Conservation (phyloP, 1,140 invertebrate genomes). For the Drosophila kanapiae region DNA sequence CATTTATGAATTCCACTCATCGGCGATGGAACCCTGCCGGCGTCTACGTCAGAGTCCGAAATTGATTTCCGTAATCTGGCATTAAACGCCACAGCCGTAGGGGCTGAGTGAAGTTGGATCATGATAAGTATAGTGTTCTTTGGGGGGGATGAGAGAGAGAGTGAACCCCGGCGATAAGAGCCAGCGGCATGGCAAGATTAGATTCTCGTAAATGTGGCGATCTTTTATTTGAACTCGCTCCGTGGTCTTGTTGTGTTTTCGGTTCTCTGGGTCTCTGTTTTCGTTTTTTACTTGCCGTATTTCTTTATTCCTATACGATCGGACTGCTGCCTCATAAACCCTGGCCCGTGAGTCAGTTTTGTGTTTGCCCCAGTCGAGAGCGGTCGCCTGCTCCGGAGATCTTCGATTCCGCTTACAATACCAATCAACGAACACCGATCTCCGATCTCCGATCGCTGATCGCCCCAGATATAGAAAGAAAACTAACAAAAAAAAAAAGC, state of each 20-base stretch:
- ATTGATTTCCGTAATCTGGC: constrained; percentile 56
- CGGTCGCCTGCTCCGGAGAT: constrained; percentile 54
- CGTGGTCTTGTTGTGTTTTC: constrained; percentile 43
- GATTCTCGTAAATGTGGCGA: constrained; percentile 52
- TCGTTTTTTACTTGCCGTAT: constrained; percentile 46
- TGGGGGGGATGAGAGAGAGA: constrained; percentile 16
- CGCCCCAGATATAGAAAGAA: constrained; percentile 34
- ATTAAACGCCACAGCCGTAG: not conserved
- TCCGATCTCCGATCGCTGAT: constrained; percentile 10
- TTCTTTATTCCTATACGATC: constrained; percentile 56
- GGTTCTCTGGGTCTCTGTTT: constrained; percentile 27
- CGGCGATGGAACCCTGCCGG: constrained; percentile 12
- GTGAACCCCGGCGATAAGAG: constrained; percentile 54
- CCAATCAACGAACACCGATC: constrained; percentile 20
- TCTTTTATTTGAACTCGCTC: constrained; percentile 37
- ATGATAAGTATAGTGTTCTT: constrained; percentile 20
- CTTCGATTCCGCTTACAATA: constrained; percentile 11
- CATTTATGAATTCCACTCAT: constrained; percentile 26
- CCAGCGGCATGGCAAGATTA: constrained; percentile 48
- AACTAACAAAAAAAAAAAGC: constrained; percentile 6
- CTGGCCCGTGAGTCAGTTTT: constrained; percentile 69
- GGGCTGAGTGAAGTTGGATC: constrained; percentile 37
- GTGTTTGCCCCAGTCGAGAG: constrained; percentile 59
- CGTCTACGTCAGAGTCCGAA: constrained; percentile 45
- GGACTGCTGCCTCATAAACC: constrained; percentile 49